phyloP scores from a whole-genome alignment of 2,113 vertebrate species.

The Halichoeres trimaculatus region DNA sequence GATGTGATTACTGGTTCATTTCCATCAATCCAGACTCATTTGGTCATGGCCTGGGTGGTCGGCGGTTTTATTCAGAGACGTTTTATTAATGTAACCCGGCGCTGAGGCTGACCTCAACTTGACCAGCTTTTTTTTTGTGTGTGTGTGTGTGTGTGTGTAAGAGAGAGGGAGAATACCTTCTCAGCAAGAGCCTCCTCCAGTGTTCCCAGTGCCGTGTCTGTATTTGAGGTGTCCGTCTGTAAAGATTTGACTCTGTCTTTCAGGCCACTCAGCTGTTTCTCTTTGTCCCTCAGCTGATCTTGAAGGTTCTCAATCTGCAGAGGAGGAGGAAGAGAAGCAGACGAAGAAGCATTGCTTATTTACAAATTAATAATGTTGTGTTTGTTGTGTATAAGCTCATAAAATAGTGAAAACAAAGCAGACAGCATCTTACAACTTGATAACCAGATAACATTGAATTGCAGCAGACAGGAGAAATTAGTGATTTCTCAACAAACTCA shows the following conservation, averaged over 20 bases:
- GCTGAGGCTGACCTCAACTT: constrained; percentile 48
- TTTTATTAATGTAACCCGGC: constrained; percentile 65
- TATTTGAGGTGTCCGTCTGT: constrained; percentile 93
- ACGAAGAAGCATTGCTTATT: background rate
- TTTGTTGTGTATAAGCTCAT: background rate
- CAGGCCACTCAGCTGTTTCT: constrained; percentile 92
- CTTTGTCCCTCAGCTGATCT: constrained; percentile 94
- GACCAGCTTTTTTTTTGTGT: constrained; percentile 14
- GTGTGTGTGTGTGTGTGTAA: constrained; percentile 27
- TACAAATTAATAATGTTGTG: background rate
- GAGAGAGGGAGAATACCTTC: constrained; percentile 81
- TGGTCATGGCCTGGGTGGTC: constrained; percentile 60
- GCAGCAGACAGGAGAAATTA: background rate
- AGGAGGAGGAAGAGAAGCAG: constrained; percentile 1
- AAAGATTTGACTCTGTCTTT: constrained; percentile 94
- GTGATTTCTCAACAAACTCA: too few relatives aligned
- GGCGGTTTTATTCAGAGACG: constrained; percentile 41
- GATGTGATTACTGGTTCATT: constrained; percentile 63
- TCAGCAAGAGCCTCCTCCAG: constrained; percentile 93
- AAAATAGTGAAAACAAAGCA: constrained; percentile 14
- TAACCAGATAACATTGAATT: background rate
- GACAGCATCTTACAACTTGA: background rate
- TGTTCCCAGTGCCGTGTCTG: constrained; percentile 92
- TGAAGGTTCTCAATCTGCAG: constrained; percentile 93
- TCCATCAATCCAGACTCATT: constrained; percentile 57